phyloP scores from a whole-genome alignment of 2,113 vertebrate species.

The Periophthalmodon schlosseri region DNA sequence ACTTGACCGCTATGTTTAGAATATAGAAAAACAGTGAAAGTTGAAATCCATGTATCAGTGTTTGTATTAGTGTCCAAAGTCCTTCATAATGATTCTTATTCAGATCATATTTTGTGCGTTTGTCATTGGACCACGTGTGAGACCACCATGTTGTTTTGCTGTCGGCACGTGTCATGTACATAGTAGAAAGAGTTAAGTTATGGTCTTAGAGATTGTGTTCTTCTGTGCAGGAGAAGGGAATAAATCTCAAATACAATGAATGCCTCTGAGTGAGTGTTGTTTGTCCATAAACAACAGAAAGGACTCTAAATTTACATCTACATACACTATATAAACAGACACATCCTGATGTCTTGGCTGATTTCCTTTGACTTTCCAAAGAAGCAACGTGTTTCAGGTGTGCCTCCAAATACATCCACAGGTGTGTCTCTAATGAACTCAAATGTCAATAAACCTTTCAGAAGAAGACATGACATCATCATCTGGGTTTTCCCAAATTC shows the following conservation, averaged over 20 bases:
- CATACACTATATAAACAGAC: too few relatives aligned
- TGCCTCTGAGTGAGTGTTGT: constrained; percentile 10
- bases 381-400: too few relatives aligned
- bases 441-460: too few relatives aligned
- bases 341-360: too few relatives aligned
- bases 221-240: constrained; percentile 56
- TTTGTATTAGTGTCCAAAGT: not conserved
- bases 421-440: too few relatives aligned
- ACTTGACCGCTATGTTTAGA: not conserved
- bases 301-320: too few relatives aligned
- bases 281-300: not conserved
- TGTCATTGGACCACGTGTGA: constrained; percentile 15
- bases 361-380: too few relatives aligned
- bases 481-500: too few relatives aligned
- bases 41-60: not conserved
- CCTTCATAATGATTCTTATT: not conserved
- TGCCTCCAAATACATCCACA: too few relatives aligned
- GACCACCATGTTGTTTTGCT: constrained; percentile 12
- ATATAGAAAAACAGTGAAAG: constrained; percentile 16
- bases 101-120: not conserved
- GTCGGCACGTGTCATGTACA: constrained; percentile 33
- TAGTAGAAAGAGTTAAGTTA: constrained; percentile 31
- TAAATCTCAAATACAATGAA: constrained; percentile 39
- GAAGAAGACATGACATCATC: too few relatives aligned
- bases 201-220: constrained; percentile 56